Percentiles rank a stretch among this genome's conserved stretches.
These are phyloP conservation scores for Montipora efflorescens DNA, from an alignment of 64 coral and sea anemone genomes.

Conservation along the genomic window DNA sequence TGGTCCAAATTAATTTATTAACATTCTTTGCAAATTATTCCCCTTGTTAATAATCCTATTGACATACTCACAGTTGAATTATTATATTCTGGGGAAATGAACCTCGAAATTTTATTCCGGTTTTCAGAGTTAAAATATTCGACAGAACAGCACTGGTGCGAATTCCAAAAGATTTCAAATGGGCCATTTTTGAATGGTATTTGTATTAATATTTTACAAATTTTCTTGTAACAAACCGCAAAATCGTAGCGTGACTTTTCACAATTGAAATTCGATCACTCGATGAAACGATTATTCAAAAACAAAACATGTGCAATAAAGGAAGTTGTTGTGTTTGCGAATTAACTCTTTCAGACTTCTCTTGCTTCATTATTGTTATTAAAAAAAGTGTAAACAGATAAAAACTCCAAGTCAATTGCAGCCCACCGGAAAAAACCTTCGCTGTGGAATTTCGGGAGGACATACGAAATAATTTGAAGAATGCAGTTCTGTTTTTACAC, in stretches of 20 bases:
- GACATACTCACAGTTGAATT: conserved; percentile 7
- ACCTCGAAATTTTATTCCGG: neutral
- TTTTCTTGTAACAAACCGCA: neutral
- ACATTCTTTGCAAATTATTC: conserved; percentile 66
- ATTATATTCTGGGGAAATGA: neutral
- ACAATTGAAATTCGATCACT: conserved; percentile 43
- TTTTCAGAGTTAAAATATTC: neutral
- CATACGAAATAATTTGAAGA: neutral
- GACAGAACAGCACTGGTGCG: neutral
- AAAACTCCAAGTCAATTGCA: neutral
- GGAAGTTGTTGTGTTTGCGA: conserved; percentile 26
- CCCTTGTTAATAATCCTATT: conserved; percentile 46
- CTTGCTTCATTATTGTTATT: neutral
- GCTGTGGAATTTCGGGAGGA: conserved; percentile 20
- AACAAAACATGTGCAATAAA: conserved; percentile 23
- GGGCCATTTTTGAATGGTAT: neutral
- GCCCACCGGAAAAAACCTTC: neutral
- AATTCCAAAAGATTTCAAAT: neutral
- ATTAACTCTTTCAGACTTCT: conserved; percentile 10
- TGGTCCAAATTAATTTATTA: conserved; percentile 48
- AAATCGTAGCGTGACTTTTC: conserved; percentile 14
- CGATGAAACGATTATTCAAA: conserved; percentile 31
- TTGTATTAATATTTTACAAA: neutral
- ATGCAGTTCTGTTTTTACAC: conserved; percentile 1
- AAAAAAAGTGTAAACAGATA: neutral